Conservation (phyloP, 2,797 vertebrate genomes). For the Anguilla megastoma region DNA sequence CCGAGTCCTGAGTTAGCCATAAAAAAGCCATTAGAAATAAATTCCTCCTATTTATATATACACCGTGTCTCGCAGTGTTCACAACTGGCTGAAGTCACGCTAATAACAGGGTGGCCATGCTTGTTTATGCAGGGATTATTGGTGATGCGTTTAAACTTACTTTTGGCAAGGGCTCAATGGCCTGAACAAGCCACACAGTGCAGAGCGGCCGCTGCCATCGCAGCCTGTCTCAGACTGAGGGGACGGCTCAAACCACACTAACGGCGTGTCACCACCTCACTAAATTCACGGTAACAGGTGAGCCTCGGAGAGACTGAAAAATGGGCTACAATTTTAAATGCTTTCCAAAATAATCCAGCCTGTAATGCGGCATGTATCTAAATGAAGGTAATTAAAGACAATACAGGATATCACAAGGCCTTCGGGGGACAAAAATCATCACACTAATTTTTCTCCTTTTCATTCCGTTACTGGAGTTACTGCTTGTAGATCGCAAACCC, state of each 20-base stretch:
- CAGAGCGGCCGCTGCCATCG: neutral
- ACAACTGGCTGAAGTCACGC: neutral
- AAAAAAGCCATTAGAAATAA: neutral
- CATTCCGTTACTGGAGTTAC: neutral
- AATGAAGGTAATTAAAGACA: neutral
- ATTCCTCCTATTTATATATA: neutral
- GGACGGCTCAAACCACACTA: neutral
- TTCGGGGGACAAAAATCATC: neutral
- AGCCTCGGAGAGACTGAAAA: neutral
- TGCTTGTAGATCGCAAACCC: neutral
- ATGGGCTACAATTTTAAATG: neutral
- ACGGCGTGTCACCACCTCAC: neutral
- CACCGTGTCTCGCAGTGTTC: neutral
- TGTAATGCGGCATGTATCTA: neutral
- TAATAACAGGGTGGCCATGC: constrained; percentile 6
- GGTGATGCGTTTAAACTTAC: constrained; percentile 12
- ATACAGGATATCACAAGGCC: neutral
- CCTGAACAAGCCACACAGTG: neutral
- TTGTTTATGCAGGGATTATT: constrained; percentile 13
- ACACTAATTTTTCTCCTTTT: neutral
- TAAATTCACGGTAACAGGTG: neutral
- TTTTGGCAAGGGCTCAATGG: neutral
- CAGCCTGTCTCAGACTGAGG: neutral
- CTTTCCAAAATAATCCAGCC: neutral
- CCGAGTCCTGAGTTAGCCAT: neutral